Evolutionary conservation across 2,113 vertebrate species (phyloP).

Genomic region (Syrmaticus mikado): DNA sequence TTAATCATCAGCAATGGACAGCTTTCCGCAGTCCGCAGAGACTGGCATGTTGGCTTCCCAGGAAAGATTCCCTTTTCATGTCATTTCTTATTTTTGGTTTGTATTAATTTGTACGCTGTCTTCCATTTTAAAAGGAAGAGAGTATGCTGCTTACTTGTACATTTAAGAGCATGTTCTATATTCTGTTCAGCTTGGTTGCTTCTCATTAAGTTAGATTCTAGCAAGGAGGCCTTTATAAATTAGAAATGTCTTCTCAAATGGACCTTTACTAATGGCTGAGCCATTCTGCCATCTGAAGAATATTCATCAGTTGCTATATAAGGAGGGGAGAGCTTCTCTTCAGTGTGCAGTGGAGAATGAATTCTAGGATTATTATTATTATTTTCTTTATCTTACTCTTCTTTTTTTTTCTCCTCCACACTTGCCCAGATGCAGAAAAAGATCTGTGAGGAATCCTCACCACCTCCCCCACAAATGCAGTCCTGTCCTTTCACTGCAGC

Average conservation of each 20-base stretch:
- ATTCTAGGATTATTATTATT: background rate
- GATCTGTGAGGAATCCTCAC: background rate
- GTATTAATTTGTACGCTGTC: background rate
- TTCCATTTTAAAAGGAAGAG: background rate
- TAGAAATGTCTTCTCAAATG: background rate
- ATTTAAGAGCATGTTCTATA: background rate
- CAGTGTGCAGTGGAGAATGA: background rate
- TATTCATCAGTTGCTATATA: background rate
- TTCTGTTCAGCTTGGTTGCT: background rate
- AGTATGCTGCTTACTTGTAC: fast-evolving
- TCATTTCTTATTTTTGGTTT: background rate
- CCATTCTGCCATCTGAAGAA: background rate
- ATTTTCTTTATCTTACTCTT: background rate
- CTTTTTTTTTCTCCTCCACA: too few relatives aligned
- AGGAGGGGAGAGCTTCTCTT: background rate
- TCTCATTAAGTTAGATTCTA: background rate
- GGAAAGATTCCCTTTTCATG: background rate
- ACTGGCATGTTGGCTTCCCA: background rate
- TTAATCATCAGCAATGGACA: background rate
- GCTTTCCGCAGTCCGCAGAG: background rate
- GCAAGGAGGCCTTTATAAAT: background rate
- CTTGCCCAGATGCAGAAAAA: background rate
- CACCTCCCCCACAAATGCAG: background rate
- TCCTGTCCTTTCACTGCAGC: background rate
- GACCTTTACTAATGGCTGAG: background rate